Evolutionary conservation across 2,113 vertebrate species (phyloP).

Genomic region (Osmerus eperlanus): DNA sequence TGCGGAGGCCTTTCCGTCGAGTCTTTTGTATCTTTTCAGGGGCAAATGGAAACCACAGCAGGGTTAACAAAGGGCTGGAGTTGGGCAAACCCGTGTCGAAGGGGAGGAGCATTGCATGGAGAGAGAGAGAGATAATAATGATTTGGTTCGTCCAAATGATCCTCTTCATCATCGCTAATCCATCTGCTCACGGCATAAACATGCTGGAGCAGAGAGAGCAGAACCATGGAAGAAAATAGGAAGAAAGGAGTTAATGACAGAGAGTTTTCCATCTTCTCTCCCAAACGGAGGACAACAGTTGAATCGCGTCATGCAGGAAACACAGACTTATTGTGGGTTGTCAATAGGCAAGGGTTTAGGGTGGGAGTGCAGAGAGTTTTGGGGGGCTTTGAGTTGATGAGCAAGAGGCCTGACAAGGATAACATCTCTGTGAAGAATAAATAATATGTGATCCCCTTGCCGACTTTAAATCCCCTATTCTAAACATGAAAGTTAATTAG

Average conservation of each 20-base stretch:
- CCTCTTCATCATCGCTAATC: conserved; percentile 53
- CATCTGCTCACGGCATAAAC: conserved; percentile 39
- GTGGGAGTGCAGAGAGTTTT: conserved; percentile 12
- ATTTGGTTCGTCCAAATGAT: conserved; percentile 52
- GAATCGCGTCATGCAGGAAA: conserved; percentile 19
- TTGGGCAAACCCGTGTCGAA: conserved; percentile 1
- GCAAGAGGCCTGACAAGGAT: too few relatives aligned
- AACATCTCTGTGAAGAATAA: too few relatives aligned
- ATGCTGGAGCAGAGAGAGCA: conserved; percentile 47
- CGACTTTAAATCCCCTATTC: too few relatives aligned
- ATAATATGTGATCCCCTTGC: neutral
- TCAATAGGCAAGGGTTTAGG: conserved; percentile 17
- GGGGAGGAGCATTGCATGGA: neutral
- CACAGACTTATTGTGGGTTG: conserved; percentile 33
- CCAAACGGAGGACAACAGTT: conserved; percentile 21
- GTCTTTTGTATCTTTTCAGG: conserved; percentile 11
- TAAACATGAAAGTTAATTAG: too few relatives aligned
- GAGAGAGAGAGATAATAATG: conserved; percentile 37
- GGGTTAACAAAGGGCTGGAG: conserved; percentile 24
- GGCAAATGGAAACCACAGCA: neutral
- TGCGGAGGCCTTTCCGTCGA: conserved; percentile 32
- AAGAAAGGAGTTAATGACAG: conserved; percentile 38
- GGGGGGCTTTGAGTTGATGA: neutral
- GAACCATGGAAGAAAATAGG: conserved; percentile 47
- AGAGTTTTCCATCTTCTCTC: conserved; percentile 50